Base-by-base conservation (phyloP, 1,140 invertebrate species). In the Dreissena rostriformis region DNA sequence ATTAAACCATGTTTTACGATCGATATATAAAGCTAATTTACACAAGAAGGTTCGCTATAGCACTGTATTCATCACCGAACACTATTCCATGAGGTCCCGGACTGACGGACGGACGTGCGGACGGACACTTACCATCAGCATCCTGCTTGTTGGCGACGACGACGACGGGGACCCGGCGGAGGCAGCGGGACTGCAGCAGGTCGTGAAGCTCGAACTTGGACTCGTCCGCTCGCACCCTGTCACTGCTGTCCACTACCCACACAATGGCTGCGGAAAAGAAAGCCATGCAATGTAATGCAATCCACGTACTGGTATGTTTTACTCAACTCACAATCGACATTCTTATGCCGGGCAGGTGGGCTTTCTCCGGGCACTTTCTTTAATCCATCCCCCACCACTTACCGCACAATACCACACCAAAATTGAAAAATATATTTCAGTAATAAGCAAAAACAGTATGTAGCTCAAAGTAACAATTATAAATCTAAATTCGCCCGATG, bases 111-210 rank as follows among this genome's bases (percentile, higher is more conserved):
- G 61, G 61, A 19, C 19, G 11, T 63, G 19, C 24, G 11, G 28
- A 5, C 19, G 29, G 15, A 80, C 24, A 82, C 63, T n/a, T 26
- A 82, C 80, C 80, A 52, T 82, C 28, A 0, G 26, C 49, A 68
- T 82, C 80, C 51, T 75, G 80, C 57, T 82, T 82, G 51, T 82
- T 82, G n/a, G 71, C 72, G 15, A 75, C 70, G n/a, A 82, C 80
- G 22, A 75, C 24, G 51, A 82, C 29, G 0, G 80, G 80, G 6
- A 82, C 80, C 10, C 70, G 63, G 12, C 71, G 57, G 24, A 82
- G 80, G 51, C 24, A n/a, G 49, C 61, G 19, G 39, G 55, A 55
- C 51, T 82, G 39, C 17, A 75, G 55, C 12, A 82, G 15, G 7
- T 82, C 53, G 24, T 75, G 68, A 19, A 82, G 52, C 71, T 82